These are phyloP conservation scores for Tetragnatha versicolor DNA, from an alignment of 1,140 invertebrate species.

Conservation along the genomic window DNA sequence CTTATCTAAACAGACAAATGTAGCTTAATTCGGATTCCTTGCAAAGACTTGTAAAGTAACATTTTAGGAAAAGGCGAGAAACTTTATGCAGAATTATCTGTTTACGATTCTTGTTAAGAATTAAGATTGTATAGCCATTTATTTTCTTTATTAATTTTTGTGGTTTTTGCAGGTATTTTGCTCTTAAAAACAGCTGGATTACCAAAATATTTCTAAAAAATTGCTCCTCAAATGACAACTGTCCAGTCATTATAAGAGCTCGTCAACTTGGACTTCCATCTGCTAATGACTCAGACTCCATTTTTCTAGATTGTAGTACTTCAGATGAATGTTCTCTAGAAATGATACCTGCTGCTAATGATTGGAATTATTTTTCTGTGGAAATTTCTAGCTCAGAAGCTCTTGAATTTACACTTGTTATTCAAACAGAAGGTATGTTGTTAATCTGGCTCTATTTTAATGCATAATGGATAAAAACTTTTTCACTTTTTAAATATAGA, in stretches of 20 bases:
- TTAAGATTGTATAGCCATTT: too few species aligned
- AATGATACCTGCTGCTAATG: conserved; percentile 18
- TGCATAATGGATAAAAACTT: too few species aligned
- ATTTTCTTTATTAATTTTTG: conserved; percentile 3
- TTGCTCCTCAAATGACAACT: conserved; percentile 12
- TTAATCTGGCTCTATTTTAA: neutral
- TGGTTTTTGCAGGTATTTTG: conserved; percentile 65
- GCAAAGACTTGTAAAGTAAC: too few species aligned
- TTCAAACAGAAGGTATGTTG: conserved; percentile 41
- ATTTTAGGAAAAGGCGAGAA: too few species aligned
- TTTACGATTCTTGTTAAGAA: too few species aligned
- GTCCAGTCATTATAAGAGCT: conserved; percentile 23
- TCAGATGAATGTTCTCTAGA: conserved; percentile 25
- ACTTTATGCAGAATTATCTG: too few species aligned
- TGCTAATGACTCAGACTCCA: neutral
- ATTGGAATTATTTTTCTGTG: conserved; percentile 50
- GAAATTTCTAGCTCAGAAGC: neutral
- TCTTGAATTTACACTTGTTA: conserved; percentile 8
- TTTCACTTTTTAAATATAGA: too few species aligned
- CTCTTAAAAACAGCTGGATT: conserved; percentile 66
- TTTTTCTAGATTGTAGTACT: neutral
- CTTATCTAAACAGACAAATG: too few species aligned
- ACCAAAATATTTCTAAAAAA: conserved; percentile 15
- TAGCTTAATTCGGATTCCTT: too few species aligned
- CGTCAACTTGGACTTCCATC: conserved; percentile 31